These are phyloP conservation scores for Dioctria rufipes DNA, from an alignment of 2,888 invertebrate genomes.

Conservation along the genomic window DNA sequence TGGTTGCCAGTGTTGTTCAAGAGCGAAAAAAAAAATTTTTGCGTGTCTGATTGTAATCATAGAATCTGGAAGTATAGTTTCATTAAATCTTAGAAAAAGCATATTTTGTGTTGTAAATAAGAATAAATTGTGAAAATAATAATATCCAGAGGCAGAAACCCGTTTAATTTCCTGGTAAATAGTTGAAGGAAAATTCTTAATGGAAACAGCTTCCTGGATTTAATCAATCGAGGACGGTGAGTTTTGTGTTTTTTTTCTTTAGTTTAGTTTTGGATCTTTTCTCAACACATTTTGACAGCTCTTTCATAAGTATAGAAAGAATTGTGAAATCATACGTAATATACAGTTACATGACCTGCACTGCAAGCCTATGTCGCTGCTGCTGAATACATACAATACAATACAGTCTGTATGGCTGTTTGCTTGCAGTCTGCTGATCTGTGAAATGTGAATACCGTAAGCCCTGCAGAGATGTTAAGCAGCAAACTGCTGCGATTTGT, in stretches of 20 bases:
- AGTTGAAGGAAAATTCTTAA: neutral
- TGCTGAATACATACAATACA: neutral
- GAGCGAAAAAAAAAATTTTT: neutral
- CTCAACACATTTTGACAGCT: constrained; percentile 40
- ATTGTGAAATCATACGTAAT: constrained; percentile 34
- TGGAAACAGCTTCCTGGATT: constrained; percentile 49
- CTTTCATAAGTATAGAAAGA: constrained; percentile 11
- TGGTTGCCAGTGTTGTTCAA: neutral
- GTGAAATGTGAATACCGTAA: constrained; percentile 1
- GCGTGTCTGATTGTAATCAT: neutral
- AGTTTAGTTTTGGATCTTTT: constrained; percentile 9
- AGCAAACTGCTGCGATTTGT: too few relatives aligned
- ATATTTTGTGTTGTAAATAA: constrained; percentile 1
- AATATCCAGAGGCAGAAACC: neutral
- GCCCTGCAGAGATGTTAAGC: neutral
- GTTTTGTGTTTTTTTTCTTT: constrained; percentile 24
- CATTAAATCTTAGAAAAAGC: constrained; percentile 7
- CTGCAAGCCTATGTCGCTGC: neutral
- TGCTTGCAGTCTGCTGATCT: constrained; percentile 2
- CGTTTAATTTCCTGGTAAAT: constrained; percentile 14
- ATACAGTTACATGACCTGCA: constrained; percentile 52
- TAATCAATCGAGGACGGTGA: constrained; percentile 51
- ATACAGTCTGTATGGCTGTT: neutral
- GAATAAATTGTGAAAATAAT: constrained; percentile 26
- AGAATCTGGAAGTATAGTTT: constrained; percentile 19